Percentiles rank a stretch among this genome's conserved stretches.
Evolutionary conservation across 2,888 invertebrate genomes (phyloP).

Genomic region (Parascotia fuliginaria): DNA sequence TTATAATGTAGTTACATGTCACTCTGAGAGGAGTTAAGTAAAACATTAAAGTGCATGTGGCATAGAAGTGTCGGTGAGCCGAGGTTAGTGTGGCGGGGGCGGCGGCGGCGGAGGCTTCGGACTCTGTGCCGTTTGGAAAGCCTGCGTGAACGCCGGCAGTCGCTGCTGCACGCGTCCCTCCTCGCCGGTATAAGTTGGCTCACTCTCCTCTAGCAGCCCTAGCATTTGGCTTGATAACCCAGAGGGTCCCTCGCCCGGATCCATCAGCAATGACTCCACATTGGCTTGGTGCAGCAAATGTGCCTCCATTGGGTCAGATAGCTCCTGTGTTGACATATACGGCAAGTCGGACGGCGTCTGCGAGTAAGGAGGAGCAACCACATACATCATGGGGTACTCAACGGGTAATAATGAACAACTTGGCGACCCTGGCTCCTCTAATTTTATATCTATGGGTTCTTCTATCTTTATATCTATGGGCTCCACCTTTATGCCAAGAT

Average conservation of each 20-base stretch:
- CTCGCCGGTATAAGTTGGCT: constrained; percentile 60
- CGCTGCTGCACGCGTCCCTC: constrained; percentile 63
- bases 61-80: constrained; percentile 23
- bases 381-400: constrained; percentile 73
- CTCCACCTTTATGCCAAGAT: constrained; percentile 71
- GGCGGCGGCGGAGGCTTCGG: constrained; percentile 80
- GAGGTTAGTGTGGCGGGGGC: constrained; percentile 73
- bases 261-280: constrained; percentile 68
- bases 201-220: constrained; percentile 64
- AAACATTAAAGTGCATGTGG: constrained; percentile 27
- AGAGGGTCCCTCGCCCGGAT: constrained; percentile 79
- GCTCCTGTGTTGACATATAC: constrained; percentile 56
- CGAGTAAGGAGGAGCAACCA: constrained; percentile 68
- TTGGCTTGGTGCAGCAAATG: constrained; percentile 67
- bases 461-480: constrained; percentile 67
- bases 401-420: constrained; percentile 56
- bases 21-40: not conserved
- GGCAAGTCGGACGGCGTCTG: constrained; percentile 65
- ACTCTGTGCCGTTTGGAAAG: constrained; percentile 79
- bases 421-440: constrained; percentile 67
- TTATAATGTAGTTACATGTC: constrained; percentile 3
- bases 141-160: constrained; percentile 80
- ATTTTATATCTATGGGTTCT: constrained; percentile 62
- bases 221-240: constrained; percentile 74
- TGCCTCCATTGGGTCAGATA: constrained; percentile 59